Evolutionary conservation across 2,888 invertebrate species (phyloP), one percentile per base, ranked within the genome.

Genomic region (Sthenelais limicola): DNA sequence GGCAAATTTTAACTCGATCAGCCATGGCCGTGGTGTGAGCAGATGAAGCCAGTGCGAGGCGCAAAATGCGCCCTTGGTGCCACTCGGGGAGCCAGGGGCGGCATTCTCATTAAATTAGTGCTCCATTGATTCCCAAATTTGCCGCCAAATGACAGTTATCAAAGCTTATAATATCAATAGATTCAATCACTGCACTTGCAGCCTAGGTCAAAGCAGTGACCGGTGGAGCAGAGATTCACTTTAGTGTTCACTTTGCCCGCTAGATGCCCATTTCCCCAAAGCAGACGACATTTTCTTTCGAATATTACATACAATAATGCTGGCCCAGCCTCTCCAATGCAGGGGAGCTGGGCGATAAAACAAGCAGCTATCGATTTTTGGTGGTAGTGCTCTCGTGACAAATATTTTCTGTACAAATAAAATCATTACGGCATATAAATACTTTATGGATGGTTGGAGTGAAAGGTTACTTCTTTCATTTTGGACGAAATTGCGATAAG

Each of bases 91-190:
- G 38, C 38, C 4, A 15, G 62, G 62, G 62, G 62, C 35, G 62
- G n/a, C 38, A 43, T 38, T 33, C 35, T 54, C 54, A 70, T 70
- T 35, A 54, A 70, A 70, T 70, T 70, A 54, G 70, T 30, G 43
- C 26, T 24, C 33, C 51, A 70, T 70, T 54, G 70, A 70, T 54
- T 54, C 38, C 38, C 54, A 38, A 51, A 70, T 70, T 54, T 32
- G 24, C 38, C 30, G n/a, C 9, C 38, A 18, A 52, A 70, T 70
- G 70, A 70, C 70, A 70, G 70, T 70, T 54, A 70, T 70, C 70
- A 70, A 51, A 54, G 54, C 70, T 54, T 70, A 70, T 70, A 49
- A 70, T 70, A 70, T 70, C 52, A 70, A 70, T 70, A 54, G 70
- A 70, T 70, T 70, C 70, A 70, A 70, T 70, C 70, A 70, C 38